phyloP scores from a whole-genome alignment of 1,140 invertebrate genomes.

The Trachelipus rathkii region DNA sequence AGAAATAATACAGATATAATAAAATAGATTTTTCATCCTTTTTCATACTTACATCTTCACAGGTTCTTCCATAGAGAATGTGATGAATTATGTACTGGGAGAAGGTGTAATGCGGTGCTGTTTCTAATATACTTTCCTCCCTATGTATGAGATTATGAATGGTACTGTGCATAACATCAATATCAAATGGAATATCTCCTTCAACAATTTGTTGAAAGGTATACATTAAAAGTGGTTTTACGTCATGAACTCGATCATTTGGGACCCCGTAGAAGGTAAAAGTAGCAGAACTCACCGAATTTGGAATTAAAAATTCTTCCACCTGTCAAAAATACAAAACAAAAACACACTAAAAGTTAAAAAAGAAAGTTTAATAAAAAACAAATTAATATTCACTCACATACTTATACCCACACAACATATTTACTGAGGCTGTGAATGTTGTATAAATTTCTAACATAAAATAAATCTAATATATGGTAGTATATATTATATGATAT shows the following conservation, averaged over 20 bases:
- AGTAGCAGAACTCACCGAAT: background rate
- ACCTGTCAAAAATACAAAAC: background rate
- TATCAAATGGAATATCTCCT: background rate
- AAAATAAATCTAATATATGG: too few relatives aligned
- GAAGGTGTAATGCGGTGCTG: conserved; percentile 64
- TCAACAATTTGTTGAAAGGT: background rate
- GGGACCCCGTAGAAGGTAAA: background rate
- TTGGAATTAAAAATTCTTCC: background rate
- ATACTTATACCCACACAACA: too few relatives aligned
- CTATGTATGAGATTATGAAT: conserved; percentile 69
- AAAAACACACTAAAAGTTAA: too few relatives aligned
- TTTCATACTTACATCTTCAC: too few relatives aligned
- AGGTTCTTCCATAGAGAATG: conserved; percentile 70
- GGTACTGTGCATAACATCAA: conserved; percentile 48
- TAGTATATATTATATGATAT: too few relatives aligned
- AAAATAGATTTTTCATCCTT: too few relatives aligned
- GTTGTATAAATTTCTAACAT: too few relatives aligned
- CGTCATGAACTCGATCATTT: background rate
- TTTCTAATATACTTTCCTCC: conserved; percentile 67
- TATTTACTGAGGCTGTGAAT: too few relatives aligned
- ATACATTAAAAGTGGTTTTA: background rate
- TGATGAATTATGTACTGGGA: conserved; percentile 73
- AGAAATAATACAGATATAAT: too few relatives aligned
- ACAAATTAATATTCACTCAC: too few relatives aligned
- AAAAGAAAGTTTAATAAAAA: too few relatives aligned